These are phyloP conservation scores for Stichodactyla helianthus DNA, from an alignment of 64 coral and sea anemone species.

Conservation along the genomic window DNA sequence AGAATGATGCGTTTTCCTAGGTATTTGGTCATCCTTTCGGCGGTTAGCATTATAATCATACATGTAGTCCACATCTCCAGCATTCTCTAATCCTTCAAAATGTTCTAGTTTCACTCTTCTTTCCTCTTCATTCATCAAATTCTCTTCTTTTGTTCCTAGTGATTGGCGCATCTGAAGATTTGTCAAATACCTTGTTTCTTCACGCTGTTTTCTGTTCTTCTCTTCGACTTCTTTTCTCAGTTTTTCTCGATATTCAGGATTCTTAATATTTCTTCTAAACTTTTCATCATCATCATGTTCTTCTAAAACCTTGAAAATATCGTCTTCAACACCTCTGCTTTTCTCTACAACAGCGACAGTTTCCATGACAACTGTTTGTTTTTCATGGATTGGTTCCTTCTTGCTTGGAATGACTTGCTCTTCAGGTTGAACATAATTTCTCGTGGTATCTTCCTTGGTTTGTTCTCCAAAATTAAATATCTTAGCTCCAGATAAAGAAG, in stretches of 20 bases:
- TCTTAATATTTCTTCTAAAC: constrained; percentile 14
- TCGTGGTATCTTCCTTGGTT: neutral
- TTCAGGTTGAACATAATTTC: neutral
- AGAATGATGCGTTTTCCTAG: too few relatives aligned
- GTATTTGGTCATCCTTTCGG: neutral
- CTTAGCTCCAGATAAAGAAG: constrained; percentile 6
- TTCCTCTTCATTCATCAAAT: neutral
- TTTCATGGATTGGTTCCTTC: neutral
- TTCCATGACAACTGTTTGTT: constrained; percentile 16
- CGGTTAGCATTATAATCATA: constrained; percentile 10
- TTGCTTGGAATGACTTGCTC: neutral
- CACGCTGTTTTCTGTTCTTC: constrained; percentile 77
- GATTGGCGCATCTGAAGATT: constrained; percentile 60
- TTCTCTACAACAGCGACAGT: neutral
- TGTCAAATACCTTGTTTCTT: constrained; percentile 62
- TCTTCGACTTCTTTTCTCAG: constrained; percentile 80
- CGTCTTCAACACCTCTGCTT: neutral
- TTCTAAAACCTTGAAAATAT: constrained; percentile 19
- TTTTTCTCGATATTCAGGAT: constrained; percentile 71
- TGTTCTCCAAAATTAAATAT: constrained; percentile 1
- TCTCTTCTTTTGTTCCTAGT: constrained; percentile 42
- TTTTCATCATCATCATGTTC: constrained; percentile 33
- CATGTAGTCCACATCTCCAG: neutral
- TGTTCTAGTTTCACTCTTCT: constrained; percentile 10
- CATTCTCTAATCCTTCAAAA: neutral